Base-by-base conservation (phyloP, 2,797 vertebrate species). In the Myotis daubentonii region DNA sequence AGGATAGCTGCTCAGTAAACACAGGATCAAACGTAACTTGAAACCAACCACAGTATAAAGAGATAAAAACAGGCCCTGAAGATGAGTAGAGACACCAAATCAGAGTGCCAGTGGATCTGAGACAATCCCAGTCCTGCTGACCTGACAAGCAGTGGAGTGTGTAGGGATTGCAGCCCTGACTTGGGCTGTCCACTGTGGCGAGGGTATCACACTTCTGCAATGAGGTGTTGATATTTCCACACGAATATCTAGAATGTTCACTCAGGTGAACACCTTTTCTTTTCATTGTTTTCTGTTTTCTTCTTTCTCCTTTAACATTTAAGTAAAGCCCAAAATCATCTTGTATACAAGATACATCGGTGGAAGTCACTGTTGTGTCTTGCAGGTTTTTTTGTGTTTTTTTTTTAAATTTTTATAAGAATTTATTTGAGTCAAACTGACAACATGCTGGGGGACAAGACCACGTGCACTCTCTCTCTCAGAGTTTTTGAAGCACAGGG, bases 171-270 rank as follows among this genome's bases (percentile, higher is more conserved):
- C 12, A 25, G 33, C 22, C 38, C 57, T 44, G 20, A 44, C 23
- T 12, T 6, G 2, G 49, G 10, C 17, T 5, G 4, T 28, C 49
- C 1, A 0, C 33, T 33, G 0, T 11, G 22, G 22, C 12, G 0
- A 5, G 53, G 47, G 16, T 36, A 2, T 11, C 10, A 30, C 33
- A 5, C 17, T 15, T 76, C 33, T 30, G 23, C n/a, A 5, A 2
- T 19, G 1, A 51, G 19, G 25, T 38, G 41, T 65, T 60, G 30
- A 13, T n/a, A 2, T 65, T 41, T 28, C 33, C 38, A 8, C 13
- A 1, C 19, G 3, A 9, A 5, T 10, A 17, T 74, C 75, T 51
- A 47, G n/a, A 80, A 4, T 23, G 11, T 19, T 33, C 22, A 84
- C 13, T 33, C 17, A 41, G 33, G 20, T 19, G 30, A 76, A 7